These are phyloP conservation scores for Streptopelia turtur DNA, from an alignment of 2,797 vertebrate species.

Conservation along the genomic window DNA sequence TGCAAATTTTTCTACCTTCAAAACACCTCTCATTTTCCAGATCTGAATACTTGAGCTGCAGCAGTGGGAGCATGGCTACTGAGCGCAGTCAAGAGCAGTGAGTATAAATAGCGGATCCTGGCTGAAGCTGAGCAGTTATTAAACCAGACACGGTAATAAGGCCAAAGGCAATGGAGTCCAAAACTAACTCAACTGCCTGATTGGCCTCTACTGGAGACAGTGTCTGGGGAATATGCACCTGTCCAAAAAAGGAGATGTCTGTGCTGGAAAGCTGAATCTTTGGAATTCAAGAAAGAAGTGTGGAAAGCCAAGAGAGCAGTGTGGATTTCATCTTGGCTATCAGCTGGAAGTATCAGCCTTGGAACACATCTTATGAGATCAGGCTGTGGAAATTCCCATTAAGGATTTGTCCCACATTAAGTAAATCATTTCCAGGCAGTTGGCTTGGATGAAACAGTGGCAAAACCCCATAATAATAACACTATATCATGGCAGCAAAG, in stretches of 20 bases:
- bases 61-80: background rate
- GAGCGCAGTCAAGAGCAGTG: background rate
- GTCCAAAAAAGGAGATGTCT: conserved; percentile 47
- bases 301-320: conserved; percentile 16
- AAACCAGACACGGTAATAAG: background rate
- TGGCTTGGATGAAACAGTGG: background rate
- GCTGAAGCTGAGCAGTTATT: background rate
- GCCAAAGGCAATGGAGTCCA: conserved; percentile 6
- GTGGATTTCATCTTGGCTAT: conserved; percentile 36
- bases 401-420: background rate
- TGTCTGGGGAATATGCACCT: conserved; percentile 5
- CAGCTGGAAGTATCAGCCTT: conserved; percentile 16
- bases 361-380: background rate
- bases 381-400: background rate
- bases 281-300: conserved; percentile 24
- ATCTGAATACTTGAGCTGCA: background rate
- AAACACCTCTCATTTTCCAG: background rate
- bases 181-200: background rate
- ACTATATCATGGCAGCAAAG: background rate
- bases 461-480: background rate
- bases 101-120: background rate
- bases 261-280: conserved; percentile 14
- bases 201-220: background rate
- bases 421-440: background rate
- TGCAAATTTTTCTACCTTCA: background rate